Evolutionary conservation across 2,113 vertebrate species (phyloP).

Genomic region (Hippocampus mohnikei): DNA sequence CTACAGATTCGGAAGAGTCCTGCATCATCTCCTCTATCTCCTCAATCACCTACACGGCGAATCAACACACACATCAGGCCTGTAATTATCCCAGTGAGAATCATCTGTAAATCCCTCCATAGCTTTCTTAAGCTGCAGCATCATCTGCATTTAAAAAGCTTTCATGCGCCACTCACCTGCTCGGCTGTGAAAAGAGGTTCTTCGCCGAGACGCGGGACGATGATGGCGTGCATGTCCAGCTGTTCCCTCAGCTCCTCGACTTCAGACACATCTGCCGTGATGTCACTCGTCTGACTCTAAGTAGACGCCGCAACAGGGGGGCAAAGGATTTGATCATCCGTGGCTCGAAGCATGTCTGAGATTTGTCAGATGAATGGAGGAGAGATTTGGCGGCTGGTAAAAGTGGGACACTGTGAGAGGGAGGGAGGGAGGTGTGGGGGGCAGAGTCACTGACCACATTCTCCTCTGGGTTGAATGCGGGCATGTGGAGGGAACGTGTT

Average conservation of each 20-base stretch:
- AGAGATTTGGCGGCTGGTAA: conserved; percentile 28
- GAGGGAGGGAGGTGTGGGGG: conserved; percentile 7
- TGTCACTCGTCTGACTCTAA: conserved; percentile 72
- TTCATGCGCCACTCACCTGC: conserved; percentile 73
- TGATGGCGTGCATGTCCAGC: conserved; percentile 94
- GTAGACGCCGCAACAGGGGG: background rate
- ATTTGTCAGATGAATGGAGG: conserved; percentile 38
- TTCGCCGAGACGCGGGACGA: conserved; percentile 86
- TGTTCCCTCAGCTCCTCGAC: conserved; percentile 94
- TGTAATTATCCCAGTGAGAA: background rate
- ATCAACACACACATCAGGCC: conserved; percentile 9
- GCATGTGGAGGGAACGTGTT: conserved; percentile 79
- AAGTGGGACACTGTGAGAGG: conserved; percentile 24
- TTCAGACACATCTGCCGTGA: conserved; percentile 82
- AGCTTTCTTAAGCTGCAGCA: conserved; percentile 16
- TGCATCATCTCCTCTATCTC: conserved; percentile 99
- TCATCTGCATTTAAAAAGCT: conserved; percentile 1
- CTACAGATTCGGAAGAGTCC: conserved; percentile 85
- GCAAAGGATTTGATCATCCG: conserved; percentile 45
- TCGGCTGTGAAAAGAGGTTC: conserved; percentile 94
- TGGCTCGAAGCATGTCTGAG: conserved; percentile 37
- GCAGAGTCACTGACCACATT: conserved; percentile 76
- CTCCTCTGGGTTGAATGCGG: conserved; percentile 80
- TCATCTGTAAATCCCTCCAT: conserved; percentile 1
- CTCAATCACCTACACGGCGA: conserved; percentile 86